Evolutionary conservation across 2,888 invertebrate species (phyloP).

Genomic region (Crepidodera aurea): DNA sequence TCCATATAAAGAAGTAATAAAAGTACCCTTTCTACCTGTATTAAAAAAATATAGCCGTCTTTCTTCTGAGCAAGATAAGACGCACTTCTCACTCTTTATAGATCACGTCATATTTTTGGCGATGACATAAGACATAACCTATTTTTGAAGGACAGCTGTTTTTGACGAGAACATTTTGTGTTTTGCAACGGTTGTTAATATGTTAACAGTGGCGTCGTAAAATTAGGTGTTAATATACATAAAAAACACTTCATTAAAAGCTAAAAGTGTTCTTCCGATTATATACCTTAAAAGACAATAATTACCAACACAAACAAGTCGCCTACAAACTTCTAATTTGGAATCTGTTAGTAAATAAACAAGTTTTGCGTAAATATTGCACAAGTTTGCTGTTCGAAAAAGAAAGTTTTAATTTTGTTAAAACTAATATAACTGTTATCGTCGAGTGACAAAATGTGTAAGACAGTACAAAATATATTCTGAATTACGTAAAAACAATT

Average conservation of each 20-base stretch:
- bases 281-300: no score
- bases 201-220: slow-evolving; percentile 14
- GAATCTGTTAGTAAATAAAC: slow-evolving; percentile 7
- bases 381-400: not conserved
- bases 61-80: not conserved
- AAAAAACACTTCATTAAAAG: not conserved
- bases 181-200: slow-evolving; percentile 17
- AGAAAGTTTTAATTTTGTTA: slow-evolving; percentile 7
- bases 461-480: not conserved
- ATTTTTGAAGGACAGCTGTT: slow-evolving; percentile 30
- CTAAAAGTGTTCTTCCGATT: no score
- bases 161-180: slow-evolving; percentile 13
- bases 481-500: not conserved
- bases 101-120: slow-evolving; percentile 25
- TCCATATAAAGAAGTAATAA: not conserved
- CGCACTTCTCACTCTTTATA: not conserved
- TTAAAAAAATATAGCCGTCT: not conserved
- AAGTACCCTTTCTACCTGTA: slow-evolving; percentile 4
- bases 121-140: slow-evolving; percentile 35
- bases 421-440: not conserved
- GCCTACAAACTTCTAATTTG: slow-evolving; percentile 13
- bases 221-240: not conserved
- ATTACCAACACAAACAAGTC: not conserved
- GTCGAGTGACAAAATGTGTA: slow-evolving; percentile 1
- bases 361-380: slow-evolving; percentile 10